Base-by-base conservation (phyloP, 1,140 invertebrate genomes). In the Drosophila simulans region DNA sequence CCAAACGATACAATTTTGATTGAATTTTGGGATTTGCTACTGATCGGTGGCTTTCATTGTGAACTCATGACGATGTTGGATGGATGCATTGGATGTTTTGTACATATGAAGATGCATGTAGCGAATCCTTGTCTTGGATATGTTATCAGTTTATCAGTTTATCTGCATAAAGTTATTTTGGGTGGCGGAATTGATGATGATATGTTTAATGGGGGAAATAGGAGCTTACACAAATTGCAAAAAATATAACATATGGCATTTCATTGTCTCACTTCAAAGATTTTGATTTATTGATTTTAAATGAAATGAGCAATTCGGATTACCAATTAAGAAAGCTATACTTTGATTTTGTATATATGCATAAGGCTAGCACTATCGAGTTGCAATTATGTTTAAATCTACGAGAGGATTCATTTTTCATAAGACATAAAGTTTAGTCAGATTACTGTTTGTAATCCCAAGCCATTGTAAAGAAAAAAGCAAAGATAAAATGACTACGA, bases 1-100 rank as follows among this genome's bases (percentile, higher is more conserved):
- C 17, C 79, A 66, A 56, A 62, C n/a, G n/a, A 34, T 46, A 45
- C 7, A 80, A 90, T 90, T 90, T 88, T 65, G 84, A 86, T 64
- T 31, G 34, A 39, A 74, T 66, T 63, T 79, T 76, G 31, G 49
- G 34, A 34, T 12, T 69, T 60, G 15, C 1, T 54, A 48, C 58
- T 60, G 25, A 60, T 56, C 34, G 42, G 53, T 51, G 52, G 31
- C 49, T 53, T 45, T 49, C 27, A 39, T 74, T 43, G 71, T 76
- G 68, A 71, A 57, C 68, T 80, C 42, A 80, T 76, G 71, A 76
- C 72, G 53, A 57, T 75, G 54, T 52, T 43, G 42, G 43, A 17
- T 17, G 17, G 54, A 56, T 76, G 72, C 35, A 46, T 52, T 4
- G 52, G 31, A 42, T 10, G 51, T 22, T 27, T 25, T 37, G 20